phyloP scores from a whole-genome alignment of 2,888 invertebrate species.

The Noctua janthe region DNA sequence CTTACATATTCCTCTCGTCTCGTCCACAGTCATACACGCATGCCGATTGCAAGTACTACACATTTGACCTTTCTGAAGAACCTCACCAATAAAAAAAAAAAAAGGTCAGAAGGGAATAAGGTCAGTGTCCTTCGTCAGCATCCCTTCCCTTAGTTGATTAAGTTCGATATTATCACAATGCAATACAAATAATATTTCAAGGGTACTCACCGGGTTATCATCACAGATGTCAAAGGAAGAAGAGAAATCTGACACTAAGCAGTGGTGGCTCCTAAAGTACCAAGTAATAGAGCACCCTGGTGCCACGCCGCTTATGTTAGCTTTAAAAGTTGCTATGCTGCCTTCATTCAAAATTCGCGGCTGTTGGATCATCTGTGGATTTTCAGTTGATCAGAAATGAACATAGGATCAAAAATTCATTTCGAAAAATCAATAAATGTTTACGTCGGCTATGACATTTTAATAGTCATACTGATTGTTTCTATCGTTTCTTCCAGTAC shows the following conservation, averaged over 20 bases:
- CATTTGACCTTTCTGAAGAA: no score
- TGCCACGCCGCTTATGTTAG: slow-evolving; percentile 73
- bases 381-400: neutral
- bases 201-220: slow-evolving; percentile 68
- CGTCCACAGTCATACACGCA: no score
- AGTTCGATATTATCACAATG: neutral
- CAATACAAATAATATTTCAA: neutral
- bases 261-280: slow-evolving; percentile 75
- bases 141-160: neutral
- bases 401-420: neutral
- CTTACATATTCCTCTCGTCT: no score
- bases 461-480: neutral
- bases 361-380: slow-evolving; percentile 70
- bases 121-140: neutral
- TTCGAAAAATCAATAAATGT: neutral
- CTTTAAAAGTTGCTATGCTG: slow-evolving; percentile 66
- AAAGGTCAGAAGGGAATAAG: no score
- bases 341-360: slow-evolving; percentile 72
- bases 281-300: slow-evolving; percentile 78
- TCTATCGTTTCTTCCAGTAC: neutral
- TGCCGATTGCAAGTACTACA: no score
- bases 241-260: slow-evolving; percentile 50
- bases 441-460: neutral
- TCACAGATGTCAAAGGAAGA: slow-evolving; percentile 61
- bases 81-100: no score